Evolutionary conservation across 2,888 invertebrate genomes (phyloP).

Genomic region (Andricus curvator): DNA sequence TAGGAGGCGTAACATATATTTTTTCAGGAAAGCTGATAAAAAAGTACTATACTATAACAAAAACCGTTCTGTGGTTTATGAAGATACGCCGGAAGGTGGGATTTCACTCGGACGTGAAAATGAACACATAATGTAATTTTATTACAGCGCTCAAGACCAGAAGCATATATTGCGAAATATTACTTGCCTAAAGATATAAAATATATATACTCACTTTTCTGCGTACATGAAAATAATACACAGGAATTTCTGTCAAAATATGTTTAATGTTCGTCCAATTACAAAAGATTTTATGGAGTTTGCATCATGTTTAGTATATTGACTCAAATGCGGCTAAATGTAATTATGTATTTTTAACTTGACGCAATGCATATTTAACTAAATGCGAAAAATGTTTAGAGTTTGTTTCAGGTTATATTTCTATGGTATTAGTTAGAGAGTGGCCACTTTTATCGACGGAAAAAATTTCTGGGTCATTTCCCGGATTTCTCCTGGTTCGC

Average conservation of each 20-base stretch:
- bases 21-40: conserved; percentile 6
- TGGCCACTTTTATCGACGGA: too few species aligned
- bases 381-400: too few species aligned
- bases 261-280: not conserved
- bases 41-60: not conserved
- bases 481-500: too few species aligned
- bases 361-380: too few species aligned
- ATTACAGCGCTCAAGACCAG: not conserved
- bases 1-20: not conserved
- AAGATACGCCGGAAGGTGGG: not conserved
- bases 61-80: not conserved
- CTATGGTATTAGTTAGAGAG: too few species aligned
- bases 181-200: not conserved
- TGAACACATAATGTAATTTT: not conserved
- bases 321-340: not conserved
- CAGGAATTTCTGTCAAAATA: not conserved
- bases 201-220: not conserved
- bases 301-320: not conserved
- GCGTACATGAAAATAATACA: not conserved
- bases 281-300: not conserved
- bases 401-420: too few species aligned
- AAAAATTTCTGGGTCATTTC: too few species aligned
- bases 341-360: not conserved
- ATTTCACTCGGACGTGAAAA: not conserved
- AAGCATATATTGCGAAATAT: not conserved